Conservation (phyloP, 2,888 invertebrate genomes). For the Himalopsyche japonica region DNA sequence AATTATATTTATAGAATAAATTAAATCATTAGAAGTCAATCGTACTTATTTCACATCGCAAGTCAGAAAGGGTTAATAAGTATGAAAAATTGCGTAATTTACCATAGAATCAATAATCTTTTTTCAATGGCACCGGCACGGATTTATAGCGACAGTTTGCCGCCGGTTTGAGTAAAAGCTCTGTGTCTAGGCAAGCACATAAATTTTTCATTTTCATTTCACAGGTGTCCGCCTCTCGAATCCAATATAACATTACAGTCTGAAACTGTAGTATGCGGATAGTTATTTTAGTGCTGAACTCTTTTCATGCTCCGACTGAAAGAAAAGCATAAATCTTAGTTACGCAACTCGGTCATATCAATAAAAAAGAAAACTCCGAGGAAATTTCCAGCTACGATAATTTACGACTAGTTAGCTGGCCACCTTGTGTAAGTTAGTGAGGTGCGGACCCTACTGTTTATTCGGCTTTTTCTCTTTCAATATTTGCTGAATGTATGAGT, state of each 20-base stretch:
- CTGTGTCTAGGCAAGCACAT: neutral
- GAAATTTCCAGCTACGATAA: slow-evolving; percentile 18
- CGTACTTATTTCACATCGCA: no score
- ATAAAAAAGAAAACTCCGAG: slow-evolving; percentile 28
- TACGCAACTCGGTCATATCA: slow-evolving; percentile 32
- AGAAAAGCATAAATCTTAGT: slow-evolving; percentile 29
- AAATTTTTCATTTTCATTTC: slow-evolving; percentile 12
- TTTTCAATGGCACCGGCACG: no score
- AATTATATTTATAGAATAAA: no score
- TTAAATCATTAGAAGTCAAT: no score
- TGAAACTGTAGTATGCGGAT: slow-evolving; percentile 5
- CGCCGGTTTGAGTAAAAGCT: neutral
- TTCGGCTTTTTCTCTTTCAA: neutral
- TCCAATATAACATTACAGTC: slow-evolving; percentile 15
- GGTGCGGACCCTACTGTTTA: neutral
- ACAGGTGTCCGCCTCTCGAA: slow-evolving; percentile 31
- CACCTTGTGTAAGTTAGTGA: slow-evolving; percentile 3
- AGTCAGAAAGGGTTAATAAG: no score
- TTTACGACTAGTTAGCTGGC: slow-evolving; percentile 17
- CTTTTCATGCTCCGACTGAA: slow-evolving; percentile 15
- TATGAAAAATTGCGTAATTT: no score
- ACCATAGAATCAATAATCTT: no score
- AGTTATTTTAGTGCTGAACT: slow-evolving; percentile 27
- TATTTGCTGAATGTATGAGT: neutral
- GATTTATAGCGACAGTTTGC: neutral